phyloP scores from a whole-genome alignment of 2,888 invertebrate species.

The Ligdia adustata region DNA sequence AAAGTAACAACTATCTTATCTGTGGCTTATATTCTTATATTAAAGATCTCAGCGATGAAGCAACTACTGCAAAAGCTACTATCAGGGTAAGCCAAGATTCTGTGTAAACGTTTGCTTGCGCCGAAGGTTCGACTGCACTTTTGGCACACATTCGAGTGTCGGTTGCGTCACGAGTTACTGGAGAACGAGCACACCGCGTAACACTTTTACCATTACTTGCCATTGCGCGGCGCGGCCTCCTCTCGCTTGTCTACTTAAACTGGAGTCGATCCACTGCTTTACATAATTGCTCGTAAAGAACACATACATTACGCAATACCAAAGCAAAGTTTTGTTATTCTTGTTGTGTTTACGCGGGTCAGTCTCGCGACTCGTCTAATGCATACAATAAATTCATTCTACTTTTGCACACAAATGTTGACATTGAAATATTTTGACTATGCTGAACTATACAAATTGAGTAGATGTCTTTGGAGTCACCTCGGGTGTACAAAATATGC shows the following conservation, averaged over 20 bases:
- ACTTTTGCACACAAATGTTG: slow-evolving; percentile 22
- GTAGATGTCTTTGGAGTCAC: slow-evolving; percentile 1
- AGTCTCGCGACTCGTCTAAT: slow-evolving; percentile 35
- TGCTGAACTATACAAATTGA: background rate
- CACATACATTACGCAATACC: slow-evolving; percentile 71
- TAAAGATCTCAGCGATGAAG: slow-evolving; percentile 27
- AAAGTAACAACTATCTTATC: no score
- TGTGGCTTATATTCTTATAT: no score
- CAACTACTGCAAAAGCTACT: slow-evolving; percentile 8
- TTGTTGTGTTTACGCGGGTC: slow-evolving; percentile 64
- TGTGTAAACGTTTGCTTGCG: slow-evolving; percentile 21
- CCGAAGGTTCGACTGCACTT: slow-evolving; percentile 74
- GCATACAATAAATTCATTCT: slow-evolving; percentile 30
- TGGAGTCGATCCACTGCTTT: slow-evolving; percentile 68
- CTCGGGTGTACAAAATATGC: background rate
- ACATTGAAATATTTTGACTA: slow-evolving; percentile 31
- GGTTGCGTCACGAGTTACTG: slow-evolving; percentile 60
- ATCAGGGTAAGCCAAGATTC: slow-evolving; percentile 25
- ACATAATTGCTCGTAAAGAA: slow-evolving; percentile 78
- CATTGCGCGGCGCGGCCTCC: slow-evolving; percentile 48
- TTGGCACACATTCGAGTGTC: slow-evolving; percentile 76
- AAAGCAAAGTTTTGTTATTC: slow-evolving; percentile 71
- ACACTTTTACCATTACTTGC: slow-evolving; percentile 77
- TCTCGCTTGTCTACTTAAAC: slow-evolving; percentile 66
- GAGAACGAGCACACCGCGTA: slow-evolving; percentile 74